Conservation (phyloP, 1,140 invertebrate species). For the Zaprionus gabonicus region DNA sequence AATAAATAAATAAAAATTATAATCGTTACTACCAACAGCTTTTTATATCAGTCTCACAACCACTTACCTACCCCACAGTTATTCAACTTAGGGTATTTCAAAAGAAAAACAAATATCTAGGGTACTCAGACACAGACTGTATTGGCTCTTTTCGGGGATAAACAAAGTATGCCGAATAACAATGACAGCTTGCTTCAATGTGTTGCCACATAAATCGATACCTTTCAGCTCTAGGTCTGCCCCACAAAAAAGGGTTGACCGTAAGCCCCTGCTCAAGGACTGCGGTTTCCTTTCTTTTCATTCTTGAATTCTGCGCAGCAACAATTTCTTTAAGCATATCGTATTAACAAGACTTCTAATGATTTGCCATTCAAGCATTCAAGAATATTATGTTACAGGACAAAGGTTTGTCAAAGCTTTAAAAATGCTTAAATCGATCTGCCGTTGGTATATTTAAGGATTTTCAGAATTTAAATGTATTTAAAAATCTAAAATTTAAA, state of each 20-base stretch:
- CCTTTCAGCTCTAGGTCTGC: conserved; percentile 21
- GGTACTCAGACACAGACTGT: background rate
- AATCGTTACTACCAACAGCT: background rate
- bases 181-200: conserved; percentile 39
- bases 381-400: background rate
- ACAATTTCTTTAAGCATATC: conserved; percentile 2
- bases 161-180: conserved; percentile 31
- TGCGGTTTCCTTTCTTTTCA: background rate
- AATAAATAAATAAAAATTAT: too few relatives aligned
- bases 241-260: conserved; percentile 44
- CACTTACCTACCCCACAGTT: too few relatives aligned
- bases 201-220: conserved; percentile 63
- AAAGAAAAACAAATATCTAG: background rate
- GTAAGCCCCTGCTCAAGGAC: conserved; percentile 15
- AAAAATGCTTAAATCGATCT: too few relatives aligned
- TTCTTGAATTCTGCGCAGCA: conserved; percentile 5
- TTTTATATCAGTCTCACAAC: too few relatives aligned
- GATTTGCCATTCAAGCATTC: background rate
- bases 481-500: too few relatives aligned
- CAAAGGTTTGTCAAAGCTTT: too few relatives aligned
- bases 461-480: too few relatives aligned
- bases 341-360: background rate
- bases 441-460: too few relatives aligned
- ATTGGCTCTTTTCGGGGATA: background rate
- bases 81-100: background rate